Percentiles rank a stretch among this genome's conserved stretches.
These are phyloP conservation scores for Andrena marginata DNA, from an alignment of 2,888 invertebrate genomes.

Conservation along the genomic window DNA sequence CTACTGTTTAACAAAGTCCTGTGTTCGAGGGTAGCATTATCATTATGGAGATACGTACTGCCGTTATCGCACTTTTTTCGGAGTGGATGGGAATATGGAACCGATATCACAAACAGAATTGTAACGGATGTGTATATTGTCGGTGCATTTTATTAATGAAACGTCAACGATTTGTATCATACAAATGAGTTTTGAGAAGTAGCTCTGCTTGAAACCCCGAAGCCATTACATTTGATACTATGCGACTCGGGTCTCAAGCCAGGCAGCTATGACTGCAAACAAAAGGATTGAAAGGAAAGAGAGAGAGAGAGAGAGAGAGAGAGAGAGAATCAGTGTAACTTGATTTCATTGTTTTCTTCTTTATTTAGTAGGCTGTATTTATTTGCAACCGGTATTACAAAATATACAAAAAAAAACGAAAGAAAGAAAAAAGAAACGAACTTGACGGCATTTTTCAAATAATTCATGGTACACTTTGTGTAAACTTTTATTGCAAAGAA, in stretches of 20 bases:
- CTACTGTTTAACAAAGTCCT: constrained; percentile 19
- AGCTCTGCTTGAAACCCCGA: constrained; percentile 68
- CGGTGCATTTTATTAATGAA: constrained; percentile 59
- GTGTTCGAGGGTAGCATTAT: constrained; percentile 15
- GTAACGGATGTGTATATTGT: constrained; percentile 42
- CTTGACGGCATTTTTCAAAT: constrained; percentile 39
- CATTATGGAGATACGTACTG: constrained; percentile 35
- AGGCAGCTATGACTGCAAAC: constrained; percentile 63
- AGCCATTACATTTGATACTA: constrained; percentile 74
- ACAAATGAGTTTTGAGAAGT: constrained; percentile 48
- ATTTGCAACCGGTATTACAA: constrained; percentile 70
- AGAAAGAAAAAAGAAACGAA: no score
- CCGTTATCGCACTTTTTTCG: constrained; percentile 32
- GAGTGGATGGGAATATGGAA: constrained; percentile 24
- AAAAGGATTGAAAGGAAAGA: constrained; percentile 55
- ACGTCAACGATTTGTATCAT: constrained; percentile 58
- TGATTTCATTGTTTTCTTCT: constrained; percentile 46
- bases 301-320: constrained; percentile 13
- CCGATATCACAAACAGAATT: constrained; percentile 21
- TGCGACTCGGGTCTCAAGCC: constrained; percentile 73
- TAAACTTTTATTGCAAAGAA: constrained; percentile 51
- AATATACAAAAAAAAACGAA: constrained; percentile 2
- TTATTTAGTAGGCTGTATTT: constrained; percentile 68
- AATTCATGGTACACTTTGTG: constrained; percentile 43
- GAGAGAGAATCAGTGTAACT: constrained; percentile 43